These are phyloP conservation scores for Amphipyra berbera DNA, from an alignment of 2,888 invertebrate genomes.

Conservation along the genomic window DNA sequence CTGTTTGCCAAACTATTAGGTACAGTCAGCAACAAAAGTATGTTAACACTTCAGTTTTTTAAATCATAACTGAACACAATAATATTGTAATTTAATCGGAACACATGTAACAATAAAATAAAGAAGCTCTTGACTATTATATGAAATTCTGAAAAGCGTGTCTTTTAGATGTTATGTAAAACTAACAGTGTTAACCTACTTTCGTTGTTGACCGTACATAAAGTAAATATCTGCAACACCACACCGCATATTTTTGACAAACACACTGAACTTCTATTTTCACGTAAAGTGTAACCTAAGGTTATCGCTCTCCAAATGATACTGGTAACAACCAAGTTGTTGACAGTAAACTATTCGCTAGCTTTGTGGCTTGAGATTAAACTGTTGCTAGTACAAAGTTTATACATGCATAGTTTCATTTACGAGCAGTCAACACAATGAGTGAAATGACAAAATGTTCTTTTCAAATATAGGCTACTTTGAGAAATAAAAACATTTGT, in stretches of 20 bases:
- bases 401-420: slow-evolving; percentile 43
- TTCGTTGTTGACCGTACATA: no score
- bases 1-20: no score
- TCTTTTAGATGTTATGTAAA: no score
- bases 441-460: background rate
- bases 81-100: no score
- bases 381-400: slow-evolving; percentile 30
- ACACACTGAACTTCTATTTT: slow-evolving; percentile 2
- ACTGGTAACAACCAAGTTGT: slow-evolving; percentile 11
- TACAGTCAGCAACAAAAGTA: no score
- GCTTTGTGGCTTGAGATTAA: slow-evolving; percentile 39
- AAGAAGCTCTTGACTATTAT: no score
- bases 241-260: background rate
- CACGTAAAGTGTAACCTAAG: slow-evolving; percentile 4
- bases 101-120: no score
- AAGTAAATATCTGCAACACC: no score
- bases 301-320: slow-evolving; percentile 17
- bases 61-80: no score
- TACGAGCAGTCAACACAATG: slow-evolving; percentile 27
- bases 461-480: slow-evolving; percentile 15
- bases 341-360: slow-evolving; percentile 36
- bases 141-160: no score
- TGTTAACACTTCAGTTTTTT: no score
- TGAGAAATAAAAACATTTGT: slow-evolving; percentile 6
- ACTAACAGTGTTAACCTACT: no score